phyloP scores from a whole-genome alignment of 2,797 vertebrate genomes.

The Buceros bicornis region DNA sequence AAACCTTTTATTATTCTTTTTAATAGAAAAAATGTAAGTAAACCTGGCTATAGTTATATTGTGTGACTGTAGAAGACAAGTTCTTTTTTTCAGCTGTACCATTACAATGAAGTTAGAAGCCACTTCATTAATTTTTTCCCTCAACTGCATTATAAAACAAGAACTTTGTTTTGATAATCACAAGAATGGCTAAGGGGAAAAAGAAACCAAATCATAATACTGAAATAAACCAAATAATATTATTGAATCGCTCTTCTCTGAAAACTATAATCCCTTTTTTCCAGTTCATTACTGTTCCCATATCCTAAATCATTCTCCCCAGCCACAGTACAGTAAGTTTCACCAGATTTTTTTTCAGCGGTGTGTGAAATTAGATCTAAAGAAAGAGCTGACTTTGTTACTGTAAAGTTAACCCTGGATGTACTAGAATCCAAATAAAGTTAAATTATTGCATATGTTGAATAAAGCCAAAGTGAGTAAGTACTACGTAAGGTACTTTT shows the following conservation, averaged over 20 bases:
- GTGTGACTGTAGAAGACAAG: not conserved
- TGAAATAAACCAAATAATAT: constrained; percentile 32
- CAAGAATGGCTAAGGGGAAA: not conserved
- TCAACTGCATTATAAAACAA: not conserved
- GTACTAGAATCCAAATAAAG: not conserved
- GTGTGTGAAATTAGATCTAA: constrained; percentile 51
- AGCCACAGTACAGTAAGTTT: not conserved
- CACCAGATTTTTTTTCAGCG: constrained; percentile 14
- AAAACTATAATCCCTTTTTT: not conserved
- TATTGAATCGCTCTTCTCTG: constrained; percentile 24
- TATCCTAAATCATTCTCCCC: constrained; percentile 13
- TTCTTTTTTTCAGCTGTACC: not conserved
- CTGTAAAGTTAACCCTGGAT: not conserved
- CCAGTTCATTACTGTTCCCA: not conserved
- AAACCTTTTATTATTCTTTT: not conserved
- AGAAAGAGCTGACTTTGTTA: constrained; percentile 21
- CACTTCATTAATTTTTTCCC: constrained; percentile 10
- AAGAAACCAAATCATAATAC: constrained; percentile 22
- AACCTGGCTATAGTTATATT: not conserved
- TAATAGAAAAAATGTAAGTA: not conserved
- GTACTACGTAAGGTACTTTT: not conserved
- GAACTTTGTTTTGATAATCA: constrained; percentile 6
- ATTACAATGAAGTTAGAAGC: not conserved
- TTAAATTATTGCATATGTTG: accelerated
- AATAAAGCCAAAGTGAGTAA: not conserved